Conservation (phyloP, 2,797 vertebrate species). For the Acomys russatus region DNA sequence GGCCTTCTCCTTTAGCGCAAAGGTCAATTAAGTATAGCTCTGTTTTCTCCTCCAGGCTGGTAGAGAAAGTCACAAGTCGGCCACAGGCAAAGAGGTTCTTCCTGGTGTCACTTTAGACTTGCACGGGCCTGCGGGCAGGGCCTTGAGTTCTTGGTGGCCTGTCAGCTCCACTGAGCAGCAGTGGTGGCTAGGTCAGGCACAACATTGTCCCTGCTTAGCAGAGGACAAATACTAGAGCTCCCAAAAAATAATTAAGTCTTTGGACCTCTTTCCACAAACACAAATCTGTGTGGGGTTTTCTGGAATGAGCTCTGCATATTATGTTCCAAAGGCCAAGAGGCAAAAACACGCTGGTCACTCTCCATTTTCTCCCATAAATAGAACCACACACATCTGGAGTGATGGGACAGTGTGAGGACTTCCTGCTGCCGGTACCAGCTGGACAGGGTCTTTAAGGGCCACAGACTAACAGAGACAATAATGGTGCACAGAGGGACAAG, state of each 20-base stretch:
- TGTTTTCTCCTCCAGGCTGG: background rate
- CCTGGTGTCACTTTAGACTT: slow-evolving; percentile 78
- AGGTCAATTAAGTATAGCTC: slow-evolving; percentile 36
- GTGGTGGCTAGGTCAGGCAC: slow-evolving; percentile 83
- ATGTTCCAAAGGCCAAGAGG: slow-evolving; percentile 77
- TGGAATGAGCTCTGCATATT: slow-evolving; percentile 72
- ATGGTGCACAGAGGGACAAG: background rate
- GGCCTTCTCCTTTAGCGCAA: background rate
- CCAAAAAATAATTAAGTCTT: slow-evolving; percentile 78
- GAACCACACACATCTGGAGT: slow-evolving; percentile 51
- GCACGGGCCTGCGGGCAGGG: slow-evolving; percentile 76
- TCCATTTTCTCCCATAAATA: slow-evolving; percentile 76
- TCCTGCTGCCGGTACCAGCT: background rate
- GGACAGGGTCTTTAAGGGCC: background rate
- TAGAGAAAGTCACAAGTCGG: background rate
- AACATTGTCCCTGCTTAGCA: slow-evolving; percentile 85
- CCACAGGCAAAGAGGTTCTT: background rate
- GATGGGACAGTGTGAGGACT: background rate
- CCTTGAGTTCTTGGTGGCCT: slow-evolving; percentile 84
- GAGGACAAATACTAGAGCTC: slow-evolving; percentile 82
- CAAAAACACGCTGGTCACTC: slow-evolving; percentile 61
- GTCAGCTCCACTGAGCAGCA: slow-evolving; percentile 86
- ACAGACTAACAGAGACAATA: background rate
- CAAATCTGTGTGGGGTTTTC: slow-evolving; percentile 79
- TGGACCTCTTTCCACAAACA: slow-evolving; percentile 62